phyloP scores from a whole-genome alignment of 2,888 invertebrate species.

The Tridacna gigas region DNA sequence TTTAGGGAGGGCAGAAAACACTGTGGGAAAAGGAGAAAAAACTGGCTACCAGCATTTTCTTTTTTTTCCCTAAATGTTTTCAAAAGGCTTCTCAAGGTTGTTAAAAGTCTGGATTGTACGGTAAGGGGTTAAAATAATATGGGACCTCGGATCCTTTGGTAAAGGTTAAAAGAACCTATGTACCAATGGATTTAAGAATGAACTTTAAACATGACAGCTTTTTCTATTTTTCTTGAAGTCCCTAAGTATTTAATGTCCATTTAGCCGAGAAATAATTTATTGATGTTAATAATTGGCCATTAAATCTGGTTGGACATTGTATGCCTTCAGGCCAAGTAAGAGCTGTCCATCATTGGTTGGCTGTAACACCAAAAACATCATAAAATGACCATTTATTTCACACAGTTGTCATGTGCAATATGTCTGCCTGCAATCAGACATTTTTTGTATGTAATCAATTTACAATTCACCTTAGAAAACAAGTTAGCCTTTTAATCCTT shows the following conservation, averaged over 20 bases:
- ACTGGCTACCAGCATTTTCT: not conserved
- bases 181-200: too few species aligned
- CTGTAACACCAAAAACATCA: slow-evolving; percentile 11
- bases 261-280: slow-evolving; percentile 16
- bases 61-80: too few species aligned
- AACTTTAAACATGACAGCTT: not conserved
- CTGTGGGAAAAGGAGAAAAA: not conserved
- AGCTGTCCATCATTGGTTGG: slow-evolving; percentile 8
- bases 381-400: slow-evolving; percentile 21
- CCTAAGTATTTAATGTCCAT: slow-evolving; percentile 5
- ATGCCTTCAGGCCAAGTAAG: not conserved
- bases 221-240: not conserved
- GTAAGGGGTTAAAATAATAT: not conserved
- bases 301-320: slow-evolving; percentile 7
- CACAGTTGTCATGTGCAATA: slow-evolving; percentile 9
- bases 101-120: not conserved
- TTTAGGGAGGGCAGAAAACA: not conserved
- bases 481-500: too few species aligned
- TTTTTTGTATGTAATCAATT: too few species aligned
- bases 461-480: too few species aligned
- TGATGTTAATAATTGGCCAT: slow-evolving; percentile 24
- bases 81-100: not conserved
- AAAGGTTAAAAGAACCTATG: too few species aligned
- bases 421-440: not conserved
- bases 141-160: too few species aligned